These are phyloP conservation scores for Danio tinwini DNA, from an alignment of 2,797 vertebrate genomes.

Conservation along the genomic window DNA sequence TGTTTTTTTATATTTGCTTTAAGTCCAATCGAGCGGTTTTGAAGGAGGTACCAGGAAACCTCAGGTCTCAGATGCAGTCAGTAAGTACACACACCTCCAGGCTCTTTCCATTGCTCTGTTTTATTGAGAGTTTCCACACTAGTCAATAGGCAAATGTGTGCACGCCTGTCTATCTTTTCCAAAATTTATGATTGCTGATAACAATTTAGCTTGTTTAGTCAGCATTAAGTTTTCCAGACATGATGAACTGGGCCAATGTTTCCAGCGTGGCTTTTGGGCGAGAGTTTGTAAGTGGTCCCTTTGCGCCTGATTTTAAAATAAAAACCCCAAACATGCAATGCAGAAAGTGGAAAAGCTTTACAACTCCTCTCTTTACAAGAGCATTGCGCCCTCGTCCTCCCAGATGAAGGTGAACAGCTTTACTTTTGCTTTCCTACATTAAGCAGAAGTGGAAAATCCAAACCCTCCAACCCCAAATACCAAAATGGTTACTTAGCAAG, in stretches of 20 bases:
- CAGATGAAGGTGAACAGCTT: constrained; percentile 45
- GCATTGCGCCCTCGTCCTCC: constrained; percentile 54
- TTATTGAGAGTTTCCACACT: constrained; percentile 49
- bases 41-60: constrained; percentile 67
- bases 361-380: constrained; percentile 72
- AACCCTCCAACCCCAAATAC: constrained; percentile 1
- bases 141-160: constrained; percentile 55
- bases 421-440: constrained; percentile 45
- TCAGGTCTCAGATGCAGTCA: constrained; percentile 66
- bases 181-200: constrained; percentile 59
- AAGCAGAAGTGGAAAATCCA: constrained; percentile 45
- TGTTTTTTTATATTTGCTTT: constrained; percentile 40
- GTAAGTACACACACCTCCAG: constrained; percentile 72
- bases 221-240: constrained; percentile 25
- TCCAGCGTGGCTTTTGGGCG: constrained; percentile 34
- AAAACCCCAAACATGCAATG: constrained; percentile 54
- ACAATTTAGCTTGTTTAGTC: constrained; percentile 58
- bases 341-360: constrained; percentile 77
- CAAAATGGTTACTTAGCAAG: constrained; percentile 26
- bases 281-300: constrained; percentile 47
- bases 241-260: constrained; percentile 62
- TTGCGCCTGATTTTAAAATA: constrained; percentile 52
- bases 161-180: constrained; percentile 54
- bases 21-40: constrained; percentile 75
- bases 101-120: constrained; percentile 55